phyloP scores from a whole-genome alignment of 2,113 vertebrate species.

The Mirounga angustirostris region DNA sequence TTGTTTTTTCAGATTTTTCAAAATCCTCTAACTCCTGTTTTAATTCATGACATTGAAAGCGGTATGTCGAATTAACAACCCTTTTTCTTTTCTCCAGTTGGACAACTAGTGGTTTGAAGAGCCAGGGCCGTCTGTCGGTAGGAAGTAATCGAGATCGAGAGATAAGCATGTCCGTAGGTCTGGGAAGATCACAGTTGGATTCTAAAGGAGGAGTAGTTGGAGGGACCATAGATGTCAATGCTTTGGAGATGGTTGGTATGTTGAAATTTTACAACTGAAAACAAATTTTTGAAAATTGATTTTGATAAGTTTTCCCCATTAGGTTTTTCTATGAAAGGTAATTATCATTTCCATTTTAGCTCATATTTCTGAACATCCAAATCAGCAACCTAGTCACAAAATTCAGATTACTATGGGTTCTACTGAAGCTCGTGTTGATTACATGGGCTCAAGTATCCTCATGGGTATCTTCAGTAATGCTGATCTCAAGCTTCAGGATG shows the following conservation, averaged over 20 bases:
- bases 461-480: constrained; percentile 99
- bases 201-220: constrained; percentile 99
- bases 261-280: constrained; percentile 74
- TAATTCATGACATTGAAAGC: constrained; percentile 10
- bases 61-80: not conserved
- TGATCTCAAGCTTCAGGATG: constrained; percentile 97
- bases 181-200: constrained; percentile 97
- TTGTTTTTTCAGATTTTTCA: not conserved
- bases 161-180: constrained; percentile 98
- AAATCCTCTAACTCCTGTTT: not conserved
- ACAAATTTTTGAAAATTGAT: not conserved
- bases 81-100: constrained; percentile 89
- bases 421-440: constrained; percentile 98
- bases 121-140: constrained; percentile 97
- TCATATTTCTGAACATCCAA: constrained; percentile 99
- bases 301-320: not conserved
- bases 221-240: constrained; percentile 98
- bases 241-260: constrained; percentile 99
- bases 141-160: constrained; percentile 97
- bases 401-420: constrained; percentile 99
- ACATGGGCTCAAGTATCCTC: constrained; percentile 99
- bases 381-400: constrained; percentile 98
- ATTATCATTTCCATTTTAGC: constrained; percentile 86
- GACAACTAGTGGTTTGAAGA: constrained; percentile 99
- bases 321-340: constrained; percentile 31